Base-by-base conservation (phyloP, 2,888 invertebrate genomes). In the Melanophora roralis region DNA sequence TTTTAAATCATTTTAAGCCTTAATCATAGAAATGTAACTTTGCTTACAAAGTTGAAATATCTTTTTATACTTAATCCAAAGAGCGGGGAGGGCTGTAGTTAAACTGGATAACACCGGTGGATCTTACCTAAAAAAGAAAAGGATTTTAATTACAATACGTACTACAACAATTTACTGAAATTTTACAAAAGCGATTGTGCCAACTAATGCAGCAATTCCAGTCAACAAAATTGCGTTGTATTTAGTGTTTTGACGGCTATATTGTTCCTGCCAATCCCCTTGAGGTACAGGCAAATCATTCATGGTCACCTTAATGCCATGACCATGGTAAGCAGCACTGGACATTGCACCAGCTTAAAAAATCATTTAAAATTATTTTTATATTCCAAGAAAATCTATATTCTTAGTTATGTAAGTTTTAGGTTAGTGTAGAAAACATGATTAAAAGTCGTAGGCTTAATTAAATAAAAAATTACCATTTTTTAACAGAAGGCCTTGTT, bases 251-350 rank as follows among this genome's bases (percentile, higher is more conserved):
- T 91, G 91, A 36, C 92, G 92, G 68, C 93, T 92, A 85, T 95
- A 85, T 55, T 92, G 89, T 65, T 94, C 92, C 87, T 95, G 91
- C 96, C 96, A 97, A 21, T 94, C 93, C 69, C 96, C 96, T 74
- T 91, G 90, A 1, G 96, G 96, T 60, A 93, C 91, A 0, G 95
- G 95, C 87, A 96, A 89, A 87, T 96, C 96, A 84, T 95, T 94
- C 93, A 95, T 93, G 11, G 92, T 92, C 36, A 85, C 80, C 27
- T 83, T 84, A 55, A 84, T 62, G 55, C 86, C 87, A 47, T 85
- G 86, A 69, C 83, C 84, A 47, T 89, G 88, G 74, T 88, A 88
- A 16, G 89, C 86, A 57, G 89, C 87, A 69, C 89, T 87, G 38
- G 89, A 88, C 67, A 89, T n/a, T 45, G 82, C 86, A 69, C 86